Percentiles rank a stretch among this genome's conserved stretches.
phyloP scores from a whole-genome alignment of 2,888 invertebrate species.

The Chloromyia formosa region DNA sequence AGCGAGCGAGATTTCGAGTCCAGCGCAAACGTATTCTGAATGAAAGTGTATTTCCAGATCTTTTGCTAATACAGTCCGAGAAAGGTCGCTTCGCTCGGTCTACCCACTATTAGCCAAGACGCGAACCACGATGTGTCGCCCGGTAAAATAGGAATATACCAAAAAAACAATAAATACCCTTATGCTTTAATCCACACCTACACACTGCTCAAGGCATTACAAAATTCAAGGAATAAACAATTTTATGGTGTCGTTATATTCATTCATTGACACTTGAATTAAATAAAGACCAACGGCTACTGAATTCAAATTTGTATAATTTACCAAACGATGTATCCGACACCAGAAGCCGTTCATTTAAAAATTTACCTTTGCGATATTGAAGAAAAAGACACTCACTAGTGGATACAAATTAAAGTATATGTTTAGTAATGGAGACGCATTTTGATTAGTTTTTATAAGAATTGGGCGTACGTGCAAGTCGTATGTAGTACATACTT shows the following conservation, averaged over 20 bases:
- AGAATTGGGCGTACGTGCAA: slow-evolving; percentile 8
- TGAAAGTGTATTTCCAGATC: no score
- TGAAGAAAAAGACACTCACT: slow-evolving; percentile 17
- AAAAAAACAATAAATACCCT: no score
- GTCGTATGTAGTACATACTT: background rate
- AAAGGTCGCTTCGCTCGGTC: no score
- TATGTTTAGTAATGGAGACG: slow-evolving; percentile 16
- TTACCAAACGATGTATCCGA: background rate
- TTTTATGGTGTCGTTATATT: slow-evolving; percentile 13
- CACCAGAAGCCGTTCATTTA: background rate
- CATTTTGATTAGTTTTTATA: slow-evolving; percentile 18
- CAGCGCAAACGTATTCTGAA: no score
- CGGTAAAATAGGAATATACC: no score
- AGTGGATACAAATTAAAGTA: background rate
- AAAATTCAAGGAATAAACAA: background rate
- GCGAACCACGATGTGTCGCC: no score
- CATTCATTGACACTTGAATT: slow-evolving; percentile 18
- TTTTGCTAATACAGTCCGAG: no score
- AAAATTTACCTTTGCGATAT: background rate
- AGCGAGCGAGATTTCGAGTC: no score
- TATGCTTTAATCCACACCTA: no score
- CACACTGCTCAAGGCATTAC: no score
- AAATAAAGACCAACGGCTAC: slow-evolving; percentile 8
- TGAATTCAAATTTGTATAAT: background rate
- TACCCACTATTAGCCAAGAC: no score